phyloP scores from a whole-genome alignment of 2,888 invertebrate genomes.

The Synergus japonicus region DNA sequence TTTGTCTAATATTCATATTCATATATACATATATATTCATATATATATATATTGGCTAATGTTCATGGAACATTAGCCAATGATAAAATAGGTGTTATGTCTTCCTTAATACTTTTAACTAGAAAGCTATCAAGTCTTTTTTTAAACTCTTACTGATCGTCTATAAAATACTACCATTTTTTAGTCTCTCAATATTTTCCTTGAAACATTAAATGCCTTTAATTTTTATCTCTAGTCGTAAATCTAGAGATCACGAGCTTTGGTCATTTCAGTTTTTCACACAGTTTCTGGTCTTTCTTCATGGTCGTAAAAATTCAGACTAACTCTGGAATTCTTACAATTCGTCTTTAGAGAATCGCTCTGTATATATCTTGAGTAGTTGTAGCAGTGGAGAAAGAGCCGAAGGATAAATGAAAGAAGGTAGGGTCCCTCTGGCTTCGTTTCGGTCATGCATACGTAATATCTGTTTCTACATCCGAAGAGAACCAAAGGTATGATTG shows the following conservation, averaged over 20 bases:
- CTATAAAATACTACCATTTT: background rate
- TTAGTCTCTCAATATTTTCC: background rate
- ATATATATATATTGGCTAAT: background rate
- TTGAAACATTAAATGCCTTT: background rate
- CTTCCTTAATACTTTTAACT: background rate
- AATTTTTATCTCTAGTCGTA: background rate
- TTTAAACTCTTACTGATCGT: background rate
- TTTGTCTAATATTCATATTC: background rate
- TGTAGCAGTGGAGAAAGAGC: slow-evolving; percentile 46
- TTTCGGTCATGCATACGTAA: slow-evolving; percentile 73
- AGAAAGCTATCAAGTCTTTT: background rate
- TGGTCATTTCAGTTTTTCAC: background rate
- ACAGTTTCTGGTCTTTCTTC: background rate
- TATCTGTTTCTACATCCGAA: slow-evolving; percentile 72
- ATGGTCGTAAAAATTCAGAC: background rate
- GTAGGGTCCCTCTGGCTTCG: slow-evolving; percentile 62
- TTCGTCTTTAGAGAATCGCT: slow-evolving; percentile 41
- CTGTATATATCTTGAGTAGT: slow-evolving; percentile 47
- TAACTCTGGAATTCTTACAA: slow-evolving; percentile 17
- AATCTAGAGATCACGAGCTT: background rate
- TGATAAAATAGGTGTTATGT: background rate
- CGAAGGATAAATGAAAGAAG: slow-evolving; percentile 44
- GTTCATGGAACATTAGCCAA: background rate
- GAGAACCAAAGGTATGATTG: slow-evolving; percentile 62
- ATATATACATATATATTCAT: too few relatives aligned